phyloP scores from a whole-genome alignment of 1,140 invertebrate species.

The Apocrypta bakeri region DNA sequence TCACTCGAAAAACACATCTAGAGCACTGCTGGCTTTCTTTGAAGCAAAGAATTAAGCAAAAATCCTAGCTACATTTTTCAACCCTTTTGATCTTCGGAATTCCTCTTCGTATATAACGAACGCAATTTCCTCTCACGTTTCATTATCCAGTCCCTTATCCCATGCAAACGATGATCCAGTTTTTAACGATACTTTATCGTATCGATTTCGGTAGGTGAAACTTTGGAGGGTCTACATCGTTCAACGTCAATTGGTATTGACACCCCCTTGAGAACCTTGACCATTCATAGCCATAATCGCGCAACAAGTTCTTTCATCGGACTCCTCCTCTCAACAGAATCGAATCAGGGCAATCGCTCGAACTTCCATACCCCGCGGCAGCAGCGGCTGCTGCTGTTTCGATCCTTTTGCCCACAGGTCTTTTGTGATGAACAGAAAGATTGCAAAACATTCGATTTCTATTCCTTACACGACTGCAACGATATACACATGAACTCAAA shows the following conservation, averaged over 20 bases:
- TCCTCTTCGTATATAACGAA: background rate
- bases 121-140: background rate
- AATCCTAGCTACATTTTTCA: slow-evolving; percentile 1
- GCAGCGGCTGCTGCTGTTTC: background rate
- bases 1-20: slow-evolving; percentile 32
- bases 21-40: slow-evolving; percentile 26
- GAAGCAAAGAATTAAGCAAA: slow-evolving; percentile 28
- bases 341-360: background rate
- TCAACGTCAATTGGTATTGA: too few species aligned
- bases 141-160: too few species aligned
- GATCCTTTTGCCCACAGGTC: background rate
- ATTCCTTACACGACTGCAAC: slow-evolving; percentile 28
- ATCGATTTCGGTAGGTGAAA: too few species aligned
- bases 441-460: slow-evolving; percentile 36
- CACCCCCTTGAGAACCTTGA: slow-evolving; percentile 1
- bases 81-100: slow-evolving; percentile 32
- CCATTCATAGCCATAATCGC: slow-evolving; percentile 30
- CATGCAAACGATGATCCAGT: too few species aligned
- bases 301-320: slow-evolving; percentile 49
- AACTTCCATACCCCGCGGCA: background rate
- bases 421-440: background rate
- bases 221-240: too few species aligned
- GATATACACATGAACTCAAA: background rate
- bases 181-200: too few species aligned
- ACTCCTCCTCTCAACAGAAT: background rate